Evolutionary conservation across 2,888 invertebrate genomes (phyloP), one percentile per base, ranked within the genome.

Genomic region (Tinea semifulvella): DNA sequence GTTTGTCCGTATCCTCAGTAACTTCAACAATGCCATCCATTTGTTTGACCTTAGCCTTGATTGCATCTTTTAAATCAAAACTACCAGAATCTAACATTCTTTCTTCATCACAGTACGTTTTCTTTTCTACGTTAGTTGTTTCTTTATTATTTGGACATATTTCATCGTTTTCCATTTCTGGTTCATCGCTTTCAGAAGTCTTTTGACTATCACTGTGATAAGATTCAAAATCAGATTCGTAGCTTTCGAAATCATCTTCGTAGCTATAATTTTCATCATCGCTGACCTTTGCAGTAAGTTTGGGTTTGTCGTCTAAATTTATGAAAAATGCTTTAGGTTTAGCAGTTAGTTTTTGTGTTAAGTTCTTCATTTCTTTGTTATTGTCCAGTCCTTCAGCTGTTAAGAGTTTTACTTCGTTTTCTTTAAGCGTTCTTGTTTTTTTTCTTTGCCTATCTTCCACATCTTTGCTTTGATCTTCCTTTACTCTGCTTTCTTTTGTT

Each of bases 161-260:
- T 22, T 48, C 49, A 46, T 49, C 46, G 47, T 47, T 45, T 3
- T 40, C 46, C 48, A 50, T 46, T 10, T 43, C 22, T 17, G 46
- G 25, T 11, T 47, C 46, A 1, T 49, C 14, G 3, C 14, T 19
- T 16, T 36, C 27, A 25, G 6, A 17, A 36, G 3, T 13, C 4
- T 45, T 27, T 3, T 13, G 47, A 3, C 52, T 50, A 5, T 57
- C 57, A 47, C 68, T 74, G 39, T 74, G 72, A 46, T 77, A 76
- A 0, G 81, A 79, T 8, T 82, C 80, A 43, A 82, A 82, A 50
- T 82, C 81, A 0, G 81, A 81, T 51, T 79, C 80, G 50, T 82
- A 82, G 36, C 79, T 80, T 46, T 82, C 81, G 28, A 82, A 82
- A 44, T 82, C 81, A n/a, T 82, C 80, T 61, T 79, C 81, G 45